Evolutionary conservation across 2,797 vertebrate genomes (phyloP).

Genomic region (Atherinosoma microstoma): DNA sequence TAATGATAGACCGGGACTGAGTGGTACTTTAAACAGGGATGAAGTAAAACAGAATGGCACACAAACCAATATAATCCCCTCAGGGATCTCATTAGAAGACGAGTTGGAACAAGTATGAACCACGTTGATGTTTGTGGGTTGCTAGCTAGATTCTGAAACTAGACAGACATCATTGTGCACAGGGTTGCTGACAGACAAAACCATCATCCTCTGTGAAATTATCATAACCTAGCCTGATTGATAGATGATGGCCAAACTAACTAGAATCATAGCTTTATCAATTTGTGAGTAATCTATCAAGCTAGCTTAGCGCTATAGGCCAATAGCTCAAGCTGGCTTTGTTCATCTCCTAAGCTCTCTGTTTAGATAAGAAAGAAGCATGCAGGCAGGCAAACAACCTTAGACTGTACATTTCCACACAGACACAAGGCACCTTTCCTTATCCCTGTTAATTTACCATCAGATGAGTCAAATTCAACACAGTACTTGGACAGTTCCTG

Average conservation of each 20-base stretch:
- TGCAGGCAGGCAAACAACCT: not conserved
- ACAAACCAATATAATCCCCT: constrained; percentile 45
- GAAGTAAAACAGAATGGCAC: constrained; percentile 40
- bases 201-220: not conserved
- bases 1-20: constrained; percentile 80
- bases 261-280: too few relatives aligned
- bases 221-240: not conserved
- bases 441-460: constrained; percentile 34
- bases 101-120: constrained; percentile 12
- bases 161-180: not conserved
- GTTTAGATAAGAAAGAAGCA: too few relatives aligned
- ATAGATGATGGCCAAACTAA: not conserved
- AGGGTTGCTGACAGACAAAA: not conserved
- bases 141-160: not conserved
- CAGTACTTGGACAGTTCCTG: constrained; percentile 39
- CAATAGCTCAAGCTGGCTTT: too few relatives aligned
- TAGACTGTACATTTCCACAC: not conserved
- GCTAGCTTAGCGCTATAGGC: too few relatives aligned
- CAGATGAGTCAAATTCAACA: constrained; percentile 64
- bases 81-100: constrained; percentile 37
- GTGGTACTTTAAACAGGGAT: constrained; percentile 71
- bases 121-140: constrained; percentile 6
- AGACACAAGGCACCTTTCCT: constrained; percentile 2
- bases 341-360: too few relatives aligned
- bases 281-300: too few relatives aligned